phyloP scores from a whole-genome alignment of 1,140 invertebrate species.

The Bombus ignitus region DNA sequence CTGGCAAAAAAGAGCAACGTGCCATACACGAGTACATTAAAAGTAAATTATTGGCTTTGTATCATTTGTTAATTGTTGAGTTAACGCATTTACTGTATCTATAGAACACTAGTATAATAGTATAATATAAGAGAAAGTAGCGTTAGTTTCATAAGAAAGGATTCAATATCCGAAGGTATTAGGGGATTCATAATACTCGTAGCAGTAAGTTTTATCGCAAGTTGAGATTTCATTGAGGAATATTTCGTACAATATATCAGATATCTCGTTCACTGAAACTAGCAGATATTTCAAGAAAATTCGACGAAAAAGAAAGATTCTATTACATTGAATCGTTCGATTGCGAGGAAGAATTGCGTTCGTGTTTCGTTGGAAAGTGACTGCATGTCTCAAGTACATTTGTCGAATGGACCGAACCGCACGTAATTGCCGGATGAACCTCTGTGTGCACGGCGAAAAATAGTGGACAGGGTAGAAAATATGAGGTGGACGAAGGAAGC shows the following conservation, averaged over 20 bases:
- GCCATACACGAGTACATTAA: no score
- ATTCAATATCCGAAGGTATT: no score
- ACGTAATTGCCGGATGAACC: slow-evolving; percentile 18
- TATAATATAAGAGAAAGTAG: no score
- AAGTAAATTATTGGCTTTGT: no score
- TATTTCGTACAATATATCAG: no score
- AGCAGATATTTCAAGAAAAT: neutral
- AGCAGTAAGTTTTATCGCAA: no score
- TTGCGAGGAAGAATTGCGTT: neutral
- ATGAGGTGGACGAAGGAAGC: neutral
- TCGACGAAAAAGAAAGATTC: neutral
- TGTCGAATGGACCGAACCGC: slow-evolving; percentile 7
- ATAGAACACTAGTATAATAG: no score
- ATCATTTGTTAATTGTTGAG: no score
- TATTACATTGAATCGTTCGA: slow-evolving; percentile 15
- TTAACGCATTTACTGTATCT: no score
- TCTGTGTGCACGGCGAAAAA: slow-evolving; percentile 1
- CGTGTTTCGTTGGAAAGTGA: slow-evolving; percentile 1
- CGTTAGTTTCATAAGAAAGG: no score
- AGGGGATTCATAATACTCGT: no score
- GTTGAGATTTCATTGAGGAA: neutral
- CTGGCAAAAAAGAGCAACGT: no score
- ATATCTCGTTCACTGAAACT: neutral
- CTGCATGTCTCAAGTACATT: slow-evolving; percentile 28
- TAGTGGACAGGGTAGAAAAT: slow-evolving; percentile 4